Base-by-base conservation (phyloP, 2,797 vertebrate species). In the Ctenopoma multispine region DNA sequence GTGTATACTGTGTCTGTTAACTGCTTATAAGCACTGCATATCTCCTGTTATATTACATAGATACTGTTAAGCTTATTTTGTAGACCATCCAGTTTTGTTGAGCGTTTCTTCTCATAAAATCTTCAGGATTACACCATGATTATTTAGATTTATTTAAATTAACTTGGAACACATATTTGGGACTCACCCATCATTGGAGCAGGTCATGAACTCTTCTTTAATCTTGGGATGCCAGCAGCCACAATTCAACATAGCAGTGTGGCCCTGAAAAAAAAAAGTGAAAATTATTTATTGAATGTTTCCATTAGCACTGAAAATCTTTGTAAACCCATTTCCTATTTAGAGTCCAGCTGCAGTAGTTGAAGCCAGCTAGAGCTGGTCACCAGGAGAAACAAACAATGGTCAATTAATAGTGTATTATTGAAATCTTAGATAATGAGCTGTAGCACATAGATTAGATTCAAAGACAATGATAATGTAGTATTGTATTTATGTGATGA, bases 201-300 rank as follows among this genome's bases (percentile, higher is more conserved):
- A 99, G 1, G 98, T 99, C 92, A 99, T 94, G 91, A 99, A 99
- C 89, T 99, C 97, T 74, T 98, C 97, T 84, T 99, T 99, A 73
- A 96, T 95, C 92, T 99, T 99, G 54, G 97, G 98, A 85, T 99
- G 97, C 98, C 98, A 99, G 74, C 96, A 98, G 58, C 98, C 98
- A 81, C 93, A 90, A 75, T 99, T 98, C 63, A 99, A 94, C 97
- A 99, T 99, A 48, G 98, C 98, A n/a, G 96, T 98, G 85, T 99
- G 98, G 64, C 98, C 98, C 98, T 99, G 88, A 65, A 79, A 89
- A 84, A 17, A 66, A 18, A 56, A 63, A 50, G 36, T 38, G 6
- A 71, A 65, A 69, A 63, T 79, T 0, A 79, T 60, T 34, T 11
- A 41, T 59, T 51, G 23, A 36, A 12, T 13, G 29, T 34, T 63